Evolutionary conservation across 2,888 invertebrate genomes (phyloP), one percentile per base, ranked within the genome.

Genomic region (Pomacea canaliculata): DNA sequence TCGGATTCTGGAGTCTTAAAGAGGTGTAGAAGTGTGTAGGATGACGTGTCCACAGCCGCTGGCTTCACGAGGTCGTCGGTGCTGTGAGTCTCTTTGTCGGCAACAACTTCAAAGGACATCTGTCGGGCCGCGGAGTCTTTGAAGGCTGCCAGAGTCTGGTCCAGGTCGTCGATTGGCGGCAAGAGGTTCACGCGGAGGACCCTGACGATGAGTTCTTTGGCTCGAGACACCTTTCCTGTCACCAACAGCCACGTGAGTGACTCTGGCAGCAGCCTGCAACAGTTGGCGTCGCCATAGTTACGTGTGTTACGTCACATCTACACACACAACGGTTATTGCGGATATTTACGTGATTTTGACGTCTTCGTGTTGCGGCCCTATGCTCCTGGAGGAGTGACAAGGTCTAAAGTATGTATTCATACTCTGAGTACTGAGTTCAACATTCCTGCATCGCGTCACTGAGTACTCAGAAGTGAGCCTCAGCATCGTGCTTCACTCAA

Each of bases 241-340:
- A 85, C 79, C 62, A 87, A 74, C 37, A 88, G 78, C 87, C 87
- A 88, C 16, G 84, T 83, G 27, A 87, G 77, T 7, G 87, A 85
- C 56, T 88, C 86, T n/a, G 86, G 85, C 7, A 88, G 76, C 66
- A 84, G 79, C 81, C 87, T 87, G 79, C 27, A 82, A 76, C 56
- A 66, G 9, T 12, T 18, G 7, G 12, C 46, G 27, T 59, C 7
- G 56, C 9, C 12, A n/a, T 23, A 23, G 19, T 70, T 18, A 70
- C 23, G 9, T 7, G 4, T 18, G 12, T 49, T 12, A 46, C 5
- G 7, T 48, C 12, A 16, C 19, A 63, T 9, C 63, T 9, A 7
- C 23, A 23, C 63, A 18, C 63, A 63, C 9, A 9, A 63, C 63
- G 9, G n/a, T 23, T 23, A 63, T 63, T 18, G 9, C 18, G 8